Evolutionary conservation across 2,113 vertebrate species (phyloP), one percentile per base, ranked within the genome.

Genomic region (Microcebus murinus): DNA sequence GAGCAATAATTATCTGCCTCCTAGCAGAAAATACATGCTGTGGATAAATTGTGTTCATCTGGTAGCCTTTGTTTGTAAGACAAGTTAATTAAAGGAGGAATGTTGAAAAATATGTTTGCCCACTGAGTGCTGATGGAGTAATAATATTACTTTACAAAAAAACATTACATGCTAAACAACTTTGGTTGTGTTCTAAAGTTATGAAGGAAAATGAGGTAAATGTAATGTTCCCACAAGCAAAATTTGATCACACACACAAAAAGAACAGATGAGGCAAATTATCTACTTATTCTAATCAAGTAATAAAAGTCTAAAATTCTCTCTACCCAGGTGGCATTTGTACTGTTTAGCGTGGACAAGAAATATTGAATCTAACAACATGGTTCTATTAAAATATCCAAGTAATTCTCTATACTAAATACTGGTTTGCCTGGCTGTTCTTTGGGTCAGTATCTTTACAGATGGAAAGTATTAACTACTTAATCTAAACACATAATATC

Each of bases 61-160:
- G 97, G 95, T 98, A 98, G 95, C 34, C 96, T 98, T 98, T 98
- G 94, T 98, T 98, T 98, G 96, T 97, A 97, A 97, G 97, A 98
- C 93, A 98, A 98, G 96, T 98, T 98, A 98, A 98, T 98, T 98
- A 98, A 98, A 98, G 98, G 92, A 97, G 83, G 95, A 98, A 98
- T 98, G 95, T 50, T 97, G 96, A 98, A 98, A 98, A 98, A 98
- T 97, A 98, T 93, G 87, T 98, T 95, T 98, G 95, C 96, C 94
- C 92, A 98, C 87, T 97, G 96, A 96, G 95, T 97, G 81, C 29
- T 98, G 98, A 98, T 96, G 87, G 81, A 97, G 76, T 97, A 98
- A 97, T 97, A 97, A 94, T 97, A 98, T 97, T 98, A 95, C 21
- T 97, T 98, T 96, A 97, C 73, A 97, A 97, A 87, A 98, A 98